Evolutionary conservation across 1,140 invertebrate genomes (phyloP).

Genomic region (Drosophila elegans): DNA sequence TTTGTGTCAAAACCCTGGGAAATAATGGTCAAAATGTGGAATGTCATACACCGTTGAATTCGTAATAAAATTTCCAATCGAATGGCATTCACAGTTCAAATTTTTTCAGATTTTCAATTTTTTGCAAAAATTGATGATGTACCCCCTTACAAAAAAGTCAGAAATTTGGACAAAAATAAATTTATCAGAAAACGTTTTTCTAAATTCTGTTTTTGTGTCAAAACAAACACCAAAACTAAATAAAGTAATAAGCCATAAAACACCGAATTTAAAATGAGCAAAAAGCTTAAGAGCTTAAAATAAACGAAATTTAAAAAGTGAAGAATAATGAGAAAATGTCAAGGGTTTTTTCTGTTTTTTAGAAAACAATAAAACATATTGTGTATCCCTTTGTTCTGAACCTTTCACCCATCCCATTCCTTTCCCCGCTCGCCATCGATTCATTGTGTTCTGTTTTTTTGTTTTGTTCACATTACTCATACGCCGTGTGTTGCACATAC

Average conservation of each 20-base stretch:
- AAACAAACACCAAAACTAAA: neutral
- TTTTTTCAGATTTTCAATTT: no score
- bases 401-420: neutral
- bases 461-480: constrained; percentile 74
- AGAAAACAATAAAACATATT: neutral
- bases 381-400: constrained; percentile 10
- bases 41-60: no score
- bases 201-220: no score
- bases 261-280: neutral
- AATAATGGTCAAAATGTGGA: no score
- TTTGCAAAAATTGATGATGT: no score
- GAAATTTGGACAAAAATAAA: no score
- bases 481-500: constrained; percentile 72
- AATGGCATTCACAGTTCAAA: no score
- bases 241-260: neutral
- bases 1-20: no score
- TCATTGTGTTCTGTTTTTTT: constrained; percentile 28
- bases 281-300: neutral
- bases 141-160: no score
- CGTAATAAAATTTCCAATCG: no score
- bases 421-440: constrained; percentile 4
- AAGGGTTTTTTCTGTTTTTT: neutral
- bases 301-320: neutral
- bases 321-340: constrained; percentile 4
- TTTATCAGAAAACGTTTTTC: no score